Evolutionary conservation across 92 coral and sea anemone genomes (phyloP), one percentile per base, ranked within the genome.

Genomic region (Palythoa caribaeorum): DNA sequence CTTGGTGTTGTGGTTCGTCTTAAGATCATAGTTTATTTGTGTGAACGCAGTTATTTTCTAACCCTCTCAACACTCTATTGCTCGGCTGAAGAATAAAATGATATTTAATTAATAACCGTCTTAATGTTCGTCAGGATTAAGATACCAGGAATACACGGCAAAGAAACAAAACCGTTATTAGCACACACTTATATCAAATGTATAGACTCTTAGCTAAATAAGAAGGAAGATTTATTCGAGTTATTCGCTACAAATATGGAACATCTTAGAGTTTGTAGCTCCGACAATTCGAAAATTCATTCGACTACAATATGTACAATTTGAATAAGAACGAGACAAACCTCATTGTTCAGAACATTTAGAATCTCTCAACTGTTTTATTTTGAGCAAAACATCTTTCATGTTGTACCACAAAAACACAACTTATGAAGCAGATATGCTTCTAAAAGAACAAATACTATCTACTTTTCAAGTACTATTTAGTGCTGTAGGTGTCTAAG

Each of bases 131-230:
- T 38, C 77, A 91, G 96, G 98, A 95, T 95, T 95, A 95, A 88
- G 85, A 77, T 38, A 90, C 94, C 93, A 93, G 96, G 90, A 92
- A 83, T 84, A 95, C 96, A 94, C 96, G 93, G 83, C 84, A 35
- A 38, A 80, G 39, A 87, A 91, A 95, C 98, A 95, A 95, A 95
- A 95, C 98, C 93, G 91, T 83, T 95, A 95, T 91, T 95, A 95
- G 77, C 89, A 91, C 95, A 85, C 98, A 92, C 96, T 93, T 95
- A 93, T 81, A 84, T 51, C 77, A 69, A 90, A 89, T 93, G 90
- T 95, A 95, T 93, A 93, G 86, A 91, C 81, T 89, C 98, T 95
- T 95, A 93, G 93, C 79, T 89, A 81, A 93, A 95, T 91, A 92
- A 89, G 94, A 73, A 71, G 86, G 75, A 59, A 95, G 96, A 90